Conservation (phyloP, 2,113 vertebrate genomes). For the Cynocephalus volans region DNA sequence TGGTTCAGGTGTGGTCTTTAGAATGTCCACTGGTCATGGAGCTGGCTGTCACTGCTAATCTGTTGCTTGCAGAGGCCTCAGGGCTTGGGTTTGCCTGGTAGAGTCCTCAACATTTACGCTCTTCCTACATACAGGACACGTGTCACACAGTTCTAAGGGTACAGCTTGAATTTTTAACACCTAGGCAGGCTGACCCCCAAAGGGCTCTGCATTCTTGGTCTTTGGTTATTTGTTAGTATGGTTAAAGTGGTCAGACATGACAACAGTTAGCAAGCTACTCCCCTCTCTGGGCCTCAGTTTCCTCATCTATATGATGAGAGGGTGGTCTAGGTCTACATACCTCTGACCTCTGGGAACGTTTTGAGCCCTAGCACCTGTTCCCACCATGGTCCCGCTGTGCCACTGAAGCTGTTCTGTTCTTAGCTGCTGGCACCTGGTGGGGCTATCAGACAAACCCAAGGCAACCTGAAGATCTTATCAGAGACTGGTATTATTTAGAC, state of each 20-base stretch:
- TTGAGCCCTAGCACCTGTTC: not conserved
- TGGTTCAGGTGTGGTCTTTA: not conserved
- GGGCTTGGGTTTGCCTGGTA: conserved; percentile 90
- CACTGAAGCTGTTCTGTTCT: not conserved
- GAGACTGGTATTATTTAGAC: not conserved
- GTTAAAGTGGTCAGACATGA: not conserved
- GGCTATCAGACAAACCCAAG: not conserved
- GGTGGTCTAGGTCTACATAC: not conserved
- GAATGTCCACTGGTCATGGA: conserved; percentile 97
- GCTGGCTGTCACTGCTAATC: conserved; percentile 92
- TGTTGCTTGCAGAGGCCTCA: conserved; percentile 86
- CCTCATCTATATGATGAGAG: not conserved
- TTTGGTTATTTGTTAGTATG: not conserved
- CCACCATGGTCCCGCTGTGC: not conserved
- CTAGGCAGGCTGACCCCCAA: too few species aligned
- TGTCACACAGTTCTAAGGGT: conserved; percentile 86
- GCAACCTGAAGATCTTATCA: too few species aligned
- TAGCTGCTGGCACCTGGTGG: too few species aligned
- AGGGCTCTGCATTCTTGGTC: not conserved
- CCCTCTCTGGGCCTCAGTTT: not conserved
- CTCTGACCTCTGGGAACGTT: not conserved
- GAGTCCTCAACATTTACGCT: conserved; percentile 96
- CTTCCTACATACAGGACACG: conserved; percentile 98
- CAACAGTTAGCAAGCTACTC: not conserved
- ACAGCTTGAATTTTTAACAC: not conserved